Percentiles rank a stretch among this genome's conserved stretches.
Evolutionary conservation across 2,888 invertebrate genomes (phyloP).

Genomic region (Hydraecia micacea): DNA sequence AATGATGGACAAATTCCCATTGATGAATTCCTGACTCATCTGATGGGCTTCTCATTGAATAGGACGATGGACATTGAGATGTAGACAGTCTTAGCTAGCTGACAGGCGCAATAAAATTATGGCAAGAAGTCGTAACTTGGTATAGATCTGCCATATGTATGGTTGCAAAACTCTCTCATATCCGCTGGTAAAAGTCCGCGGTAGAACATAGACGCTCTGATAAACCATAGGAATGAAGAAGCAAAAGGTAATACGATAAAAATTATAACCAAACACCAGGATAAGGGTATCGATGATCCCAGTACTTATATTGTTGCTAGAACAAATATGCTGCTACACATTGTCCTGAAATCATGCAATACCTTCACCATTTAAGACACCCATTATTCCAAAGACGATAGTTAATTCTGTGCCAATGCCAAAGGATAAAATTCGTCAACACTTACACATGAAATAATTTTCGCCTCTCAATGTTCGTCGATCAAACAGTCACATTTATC

Average conservation of each 20-base stretch:
- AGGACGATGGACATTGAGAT: conserved; percentile 51
- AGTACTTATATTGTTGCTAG: too few species aligned
- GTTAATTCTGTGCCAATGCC: not conserved
- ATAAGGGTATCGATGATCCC: not conserved
- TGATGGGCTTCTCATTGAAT: conserved; percentile 46
- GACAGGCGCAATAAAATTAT: conserved; percentile 56
- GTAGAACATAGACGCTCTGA: not conserved
- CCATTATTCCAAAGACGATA: not conserved
- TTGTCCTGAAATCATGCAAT: not conserved
- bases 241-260: not conserved
- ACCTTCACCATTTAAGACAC: not conserved
- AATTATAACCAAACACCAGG: not conserved
- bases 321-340: not conserved
- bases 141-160: conserved; percentile 19
- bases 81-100: conserved; percentile 32
- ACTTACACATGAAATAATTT: conserved; percentile 42
- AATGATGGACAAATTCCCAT: conserved; percentile 49
- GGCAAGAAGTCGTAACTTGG: conserved; percentile 38
- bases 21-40: conserved; percentile 60
- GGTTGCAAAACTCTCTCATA: conserved; percentile 24
- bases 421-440: not conserved
- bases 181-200: not conserved
- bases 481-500: conserved; percentile 57
- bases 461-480: conserved; percentile 24
- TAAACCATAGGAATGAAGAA: not conserved